These are phyloP conservation scores for Platygyra sinensis DNA, from an alignment of 64 coral and sea anemone species.

Conservation along the genomic window DNA sequence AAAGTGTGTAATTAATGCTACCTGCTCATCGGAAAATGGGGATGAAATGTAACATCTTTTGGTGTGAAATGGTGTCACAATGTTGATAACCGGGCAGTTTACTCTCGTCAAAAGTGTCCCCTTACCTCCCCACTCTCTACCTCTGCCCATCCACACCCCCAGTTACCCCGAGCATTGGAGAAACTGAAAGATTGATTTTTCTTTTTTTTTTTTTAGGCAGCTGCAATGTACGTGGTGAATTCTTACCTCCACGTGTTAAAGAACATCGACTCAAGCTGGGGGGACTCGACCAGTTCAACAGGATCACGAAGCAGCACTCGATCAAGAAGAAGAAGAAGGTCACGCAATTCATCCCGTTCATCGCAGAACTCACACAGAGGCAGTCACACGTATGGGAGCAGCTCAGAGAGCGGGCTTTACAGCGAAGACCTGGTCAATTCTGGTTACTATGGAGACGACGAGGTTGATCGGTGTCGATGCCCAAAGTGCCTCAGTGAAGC, in stretches of 20 bases:
- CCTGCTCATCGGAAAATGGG: too few relatives aligned
- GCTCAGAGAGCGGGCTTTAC: slow-evolving; percentile 71
- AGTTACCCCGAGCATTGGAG: background rate
- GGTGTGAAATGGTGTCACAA: too few relatives aligned
- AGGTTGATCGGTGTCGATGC: slow-evolving; percentile 72
- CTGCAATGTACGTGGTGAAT: slow-evolving; percentile 81
- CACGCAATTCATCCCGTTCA: background rate
- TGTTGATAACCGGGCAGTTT: too few relatives aligned
- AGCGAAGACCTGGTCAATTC: slow-evolving; percentile 78
- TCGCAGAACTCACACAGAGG: slow-evolving; percentile 40
- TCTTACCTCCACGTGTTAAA: slow-evolving; percentile 84
- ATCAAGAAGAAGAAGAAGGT: slow-evolving; percentile 10
- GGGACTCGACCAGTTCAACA: slow-evolving; percentile 24
- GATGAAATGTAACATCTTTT: too few relatives aligned
- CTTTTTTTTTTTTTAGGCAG: background rate
- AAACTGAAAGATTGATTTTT: background rate
- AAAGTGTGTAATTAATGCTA: too few relatives aligned
- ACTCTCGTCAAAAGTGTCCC: too few relatives aligned
- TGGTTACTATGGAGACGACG: slow-evolving; percentile 95
- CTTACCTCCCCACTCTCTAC: too few relatives aligned
- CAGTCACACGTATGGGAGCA: slow-evolving; percentile 24
- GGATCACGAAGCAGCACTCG: background rate
- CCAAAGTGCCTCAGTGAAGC: slow-evolving; percentile 24
- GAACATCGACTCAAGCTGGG: slow-evolving; percentile 86
- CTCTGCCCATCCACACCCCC: too few relatives aligned